Evolutionary conservation across 1,140 invertebrate genomes (phyloP).

Genomic region (Danaus plexippus): DNA sequence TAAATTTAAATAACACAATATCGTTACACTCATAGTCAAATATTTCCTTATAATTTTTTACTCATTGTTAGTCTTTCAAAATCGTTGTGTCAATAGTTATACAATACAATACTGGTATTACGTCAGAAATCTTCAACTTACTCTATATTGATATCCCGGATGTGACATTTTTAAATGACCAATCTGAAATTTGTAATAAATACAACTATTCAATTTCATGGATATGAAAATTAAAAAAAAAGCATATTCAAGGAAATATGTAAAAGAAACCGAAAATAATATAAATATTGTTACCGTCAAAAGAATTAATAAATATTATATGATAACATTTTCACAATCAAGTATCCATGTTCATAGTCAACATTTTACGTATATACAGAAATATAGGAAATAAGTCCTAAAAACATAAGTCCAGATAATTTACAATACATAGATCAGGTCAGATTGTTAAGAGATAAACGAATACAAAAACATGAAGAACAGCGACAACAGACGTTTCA

Average conservation of each 20-base stretch:
- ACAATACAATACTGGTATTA: conserved; percentile 5
- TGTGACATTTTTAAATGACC: conserved; percentile 68
- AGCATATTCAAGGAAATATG: not conserved
- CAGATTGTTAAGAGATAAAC: too few species aligned
- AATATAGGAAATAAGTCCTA: too few species aligned
- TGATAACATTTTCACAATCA: too few species aligned
- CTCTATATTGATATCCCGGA: conserved; percentile 59
- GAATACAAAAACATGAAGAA: too few species aligned
- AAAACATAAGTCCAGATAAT: too few species aligned
- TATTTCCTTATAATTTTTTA: conserved; percentile 20
- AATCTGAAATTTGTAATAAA: conserved; percentile 59
- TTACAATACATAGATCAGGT: too few species aligned
- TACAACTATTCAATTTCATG: conserved; percentile 14
- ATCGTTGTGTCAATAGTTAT: conserved; percentile 42
- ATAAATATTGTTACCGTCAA: too few species aligned
- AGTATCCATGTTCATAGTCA: too few species aligned
- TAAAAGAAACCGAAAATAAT: not conserved
- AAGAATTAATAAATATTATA: too few species aligned
- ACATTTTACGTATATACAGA: too few species aligned
- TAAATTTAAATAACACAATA: conserved; percentile 34
- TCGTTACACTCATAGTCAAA: conserved; percentile 19
- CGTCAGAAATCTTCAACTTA: conserved; percentile 12
- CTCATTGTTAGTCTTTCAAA: conserved; percentile 35
- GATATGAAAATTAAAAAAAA: conserved; percentile 1
- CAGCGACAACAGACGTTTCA: not conserved